A percentile compares a stretch with the other conserved stretches of the same genome.
Conservation (phyloP, 2,113 vertebrate species). For the mouse (Mus musculus) region DNA sequence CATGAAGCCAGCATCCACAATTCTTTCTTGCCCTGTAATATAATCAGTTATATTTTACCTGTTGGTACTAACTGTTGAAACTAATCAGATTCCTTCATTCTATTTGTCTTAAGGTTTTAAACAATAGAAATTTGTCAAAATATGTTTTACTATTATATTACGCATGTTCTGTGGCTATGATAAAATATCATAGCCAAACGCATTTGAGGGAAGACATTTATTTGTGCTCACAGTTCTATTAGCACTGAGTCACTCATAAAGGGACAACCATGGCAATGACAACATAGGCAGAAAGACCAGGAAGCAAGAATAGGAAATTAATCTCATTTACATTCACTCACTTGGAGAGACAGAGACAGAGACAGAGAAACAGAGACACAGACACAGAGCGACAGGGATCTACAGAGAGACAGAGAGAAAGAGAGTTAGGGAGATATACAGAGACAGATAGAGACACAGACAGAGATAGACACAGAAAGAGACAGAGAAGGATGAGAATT, state of each 20-base stretch:
- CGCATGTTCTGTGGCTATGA: background rate
- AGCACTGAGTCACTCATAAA: fast-evolving
- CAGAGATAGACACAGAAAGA: background rate
- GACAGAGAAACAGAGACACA: background rate
- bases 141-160: background rate
- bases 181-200: background rate
- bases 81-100: background rate
- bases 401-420: background rate
- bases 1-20: background rate
- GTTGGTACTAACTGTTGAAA: background rate
- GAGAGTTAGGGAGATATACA: too few relatives aligned
- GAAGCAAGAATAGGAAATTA: background rate
- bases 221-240: background rate
- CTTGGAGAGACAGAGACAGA: too few relatives aligned
- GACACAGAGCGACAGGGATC: too few relatives aligned
- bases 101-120: background rate
- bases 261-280: too few relatives aligned
- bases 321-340: background rate
- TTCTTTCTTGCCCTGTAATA: background rate
- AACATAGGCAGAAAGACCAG: background rate
- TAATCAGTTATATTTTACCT: background rate
- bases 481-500: too few relatives aligned
- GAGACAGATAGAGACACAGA: too few relatives aligned
- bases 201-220: background rate
- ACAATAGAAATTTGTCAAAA: background rate